These are phyloP conservation scores for Calidris pygmaea DNA, from an alignment of 2,113 vertebrate genomes.

Conservation along the genomic window DNA sequence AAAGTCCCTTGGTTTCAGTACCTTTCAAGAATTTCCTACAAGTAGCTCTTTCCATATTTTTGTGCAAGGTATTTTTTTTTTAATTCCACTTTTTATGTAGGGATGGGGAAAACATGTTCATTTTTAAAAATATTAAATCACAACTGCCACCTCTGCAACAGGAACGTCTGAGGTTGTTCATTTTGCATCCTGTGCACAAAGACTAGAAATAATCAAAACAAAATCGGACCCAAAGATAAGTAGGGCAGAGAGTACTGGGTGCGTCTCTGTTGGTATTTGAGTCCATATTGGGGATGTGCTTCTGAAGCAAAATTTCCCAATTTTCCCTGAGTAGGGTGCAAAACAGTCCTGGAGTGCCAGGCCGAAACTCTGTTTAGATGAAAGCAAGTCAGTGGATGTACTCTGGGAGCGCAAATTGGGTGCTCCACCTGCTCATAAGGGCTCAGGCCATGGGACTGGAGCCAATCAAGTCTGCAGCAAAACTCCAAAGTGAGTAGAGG, in stretches of 20 bases:
- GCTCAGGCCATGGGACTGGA: not conserved
- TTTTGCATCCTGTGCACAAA: not conserved
- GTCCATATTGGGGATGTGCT: not conserved
- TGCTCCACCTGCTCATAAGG: not conserved
- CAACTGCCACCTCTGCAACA: not conserved
- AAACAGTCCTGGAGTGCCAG: not conserved
- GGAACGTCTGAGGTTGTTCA: not conserved
- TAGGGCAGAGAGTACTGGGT: not conserved
- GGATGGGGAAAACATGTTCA: not conserved
- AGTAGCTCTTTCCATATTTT: conserved; percentile 16
- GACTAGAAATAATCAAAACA: not conserved
- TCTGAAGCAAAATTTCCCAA: not conserved
- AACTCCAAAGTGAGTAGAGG: not conserved
- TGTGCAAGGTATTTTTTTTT: not conserved
- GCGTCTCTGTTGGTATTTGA: not conserved
- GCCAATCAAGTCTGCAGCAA: not conserved
- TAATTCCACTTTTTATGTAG: not conserved
- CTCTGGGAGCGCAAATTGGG: not conserved
- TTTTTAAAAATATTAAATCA: not conserved
- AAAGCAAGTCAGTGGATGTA: not conserved
- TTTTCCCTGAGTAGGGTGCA: not conserved
- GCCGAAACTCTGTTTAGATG: not conserved
- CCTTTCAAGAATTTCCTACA: conserved; percentile 24
- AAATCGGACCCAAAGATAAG: not conserved
- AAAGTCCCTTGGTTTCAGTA: not conserved